Base-by-base conservation (phyloP, 64 coral and sea anemone genomes). In the Pocillopora verrucosa region DNA sequence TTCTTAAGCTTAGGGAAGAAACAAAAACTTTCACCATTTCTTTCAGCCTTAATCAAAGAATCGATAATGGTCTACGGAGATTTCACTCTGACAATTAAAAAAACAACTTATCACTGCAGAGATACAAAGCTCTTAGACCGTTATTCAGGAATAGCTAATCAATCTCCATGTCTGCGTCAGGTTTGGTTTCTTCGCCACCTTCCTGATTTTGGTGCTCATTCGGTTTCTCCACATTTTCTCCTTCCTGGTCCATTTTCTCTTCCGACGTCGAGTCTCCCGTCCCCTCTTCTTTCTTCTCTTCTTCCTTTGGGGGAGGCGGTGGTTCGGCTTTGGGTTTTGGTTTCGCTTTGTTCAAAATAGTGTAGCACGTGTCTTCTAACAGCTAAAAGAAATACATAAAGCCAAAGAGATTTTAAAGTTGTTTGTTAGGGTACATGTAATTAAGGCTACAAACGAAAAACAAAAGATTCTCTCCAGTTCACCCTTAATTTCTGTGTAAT, bases 341-440 rank as follows among this genome's bases (percentile, higher is more conserved):
- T 79, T 96, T 96, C 19, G 95, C 88, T 69, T 86, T 93, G 83
- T 88, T 93, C 15, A 96, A 76, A 57, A 96, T 91, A 16, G 95
- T 72, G 76, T 93, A 88, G 76, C 95, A 96, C 7, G 80, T 91
- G 16, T 87, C 90, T 91, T 96, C 95, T 69, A 96, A 89, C 20
- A 89, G 76, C 95, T 96, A 37, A 7, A 56, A 69, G 13, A 83
- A 76, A 45, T 13, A 26, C 38, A 2, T 34, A 76, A 22, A 22
- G 60, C 60, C 11, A 17, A 20, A 61, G 30, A 26, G n/a, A 15
- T 17, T 13, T 0, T 78, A 2, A 75, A 51, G 41, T 51, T 51
- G 3, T 51, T 51, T 7, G 41, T 51, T 51, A 51, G 7, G 41
- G 41, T 51, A 7, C 0, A 51, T 51, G 41, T 51, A 51, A 3